These are phyloP conservation scores for Dendroctonus valens DNA, from an alignment of 1,140 invertebrate genomes.

Conservation along the genomic window DNA sequence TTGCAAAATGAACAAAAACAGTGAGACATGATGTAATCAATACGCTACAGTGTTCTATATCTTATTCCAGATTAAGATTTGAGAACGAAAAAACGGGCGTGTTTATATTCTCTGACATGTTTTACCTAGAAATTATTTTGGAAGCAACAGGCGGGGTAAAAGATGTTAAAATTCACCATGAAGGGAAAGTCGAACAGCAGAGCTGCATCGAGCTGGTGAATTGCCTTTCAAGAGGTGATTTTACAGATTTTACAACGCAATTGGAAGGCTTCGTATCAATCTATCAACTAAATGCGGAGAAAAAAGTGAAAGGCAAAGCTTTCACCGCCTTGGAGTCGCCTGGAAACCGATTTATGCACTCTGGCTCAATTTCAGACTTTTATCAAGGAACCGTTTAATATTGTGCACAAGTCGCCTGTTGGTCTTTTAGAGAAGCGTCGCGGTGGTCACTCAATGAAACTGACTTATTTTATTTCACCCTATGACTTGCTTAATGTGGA, in stretches of 20 bases:
- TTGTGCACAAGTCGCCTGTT: conserved; percentile 88
- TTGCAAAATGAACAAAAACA: no score
- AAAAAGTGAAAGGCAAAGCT: conserved; percentile 91
- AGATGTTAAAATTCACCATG: conserved; percentile 92
- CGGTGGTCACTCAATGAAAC: conserved; percentile 85
- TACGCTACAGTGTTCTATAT: neutral
- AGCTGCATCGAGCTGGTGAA: conserved; percentile 84
- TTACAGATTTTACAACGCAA: conserved; percentile 90
- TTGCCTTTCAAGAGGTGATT: conserved; percentile 78
- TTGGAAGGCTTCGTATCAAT: conserved; percentile 85
- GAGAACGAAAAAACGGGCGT: conserved; percentile 68
- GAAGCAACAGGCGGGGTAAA: conserved; percentile 70
- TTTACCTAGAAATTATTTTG: conserved; percentile 88
- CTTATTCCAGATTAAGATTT: conserved; percentile 70
- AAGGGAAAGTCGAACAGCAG: conserved; percentile 69
- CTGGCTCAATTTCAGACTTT: conserved; percentile 74
- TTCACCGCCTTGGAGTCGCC: conserved; percentile 86
- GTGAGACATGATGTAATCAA: neutral
- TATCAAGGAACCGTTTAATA: conserved; percentile 80
- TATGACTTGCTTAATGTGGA: conserved; percentile 85
- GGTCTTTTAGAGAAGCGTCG: conserved; percentile 75
- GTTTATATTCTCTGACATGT: conserved; percentile 96
- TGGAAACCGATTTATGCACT: conserved; percentile 88
- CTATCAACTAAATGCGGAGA: conserved; percentile 92
- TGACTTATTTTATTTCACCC: conserved; percentile 94